phyloP scores from a whole-genome alignment of 2,888 invertebrate species.

The Pseudococcus viburni region DNA sequence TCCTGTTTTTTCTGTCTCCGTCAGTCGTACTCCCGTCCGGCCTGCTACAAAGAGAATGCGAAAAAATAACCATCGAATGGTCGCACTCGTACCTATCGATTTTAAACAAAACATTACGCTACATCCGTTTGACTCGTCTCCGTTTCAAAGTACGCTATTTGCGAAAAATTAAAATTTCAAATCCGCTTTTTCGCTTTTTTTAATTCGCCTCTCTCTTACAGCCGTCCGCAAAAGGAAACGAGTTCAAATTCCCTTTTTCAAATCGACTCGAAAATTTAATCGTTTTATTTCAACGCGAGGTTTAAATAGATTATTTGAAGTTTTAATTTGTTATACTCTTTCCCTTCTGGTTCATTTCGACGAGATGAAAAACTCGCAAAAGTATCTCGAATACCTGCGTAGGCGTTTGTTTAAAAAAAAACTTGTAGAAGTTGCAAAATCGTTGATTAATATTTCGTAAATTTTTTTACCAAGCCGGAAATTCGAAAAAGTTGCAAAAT shows the following conservation, averaged over 20 bases:
- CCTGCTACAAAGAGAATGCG: not conserved
- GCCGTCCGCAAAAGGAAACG: not conserved
- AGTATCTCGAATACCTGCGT: conserved; percentile 8
- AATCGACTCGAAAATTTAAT: conserved; percentile 42
- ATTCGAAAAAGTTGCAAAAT: conserved; percentile 14
- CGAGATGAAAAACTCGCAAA: not conserved
- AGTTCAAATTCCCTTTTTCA: conserved; percentile 15
- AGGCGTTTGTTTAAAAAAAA: not conserved
- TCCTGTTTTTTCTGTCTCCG: not conserved
- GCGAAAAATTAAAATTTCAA: conserved; percentile 30
- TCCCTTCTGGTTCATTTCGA: not conserved
- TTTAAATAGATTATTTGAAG: conserved; percentile 41
- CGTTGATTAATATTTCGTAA: conserved; percentile 22
- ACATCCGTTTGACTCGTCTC: not conserved
- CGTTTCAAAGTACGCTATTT: not conserved
- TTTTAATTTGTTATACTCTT: conserved; percentile 30
- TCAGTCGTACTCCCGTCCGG: not conserved
- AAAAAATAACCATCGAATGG: not conserved
- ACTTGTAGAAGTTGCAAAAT: not conserved
- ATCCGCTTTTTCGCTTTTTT: conserved; percentile 2
- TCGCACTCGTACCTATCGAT: not conserved
- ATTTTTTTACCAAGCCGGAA: not conserved
- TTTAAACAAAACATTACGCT: conserved; percentile 13
- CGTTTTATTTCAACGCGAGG: conserved; percentile 6
- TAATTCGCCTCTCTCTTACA: not conserved